Evolutionary conservation across 2,888 invertebrate species (phyloP).

Genomic region (Choristoneura rosaceana): DNA sequence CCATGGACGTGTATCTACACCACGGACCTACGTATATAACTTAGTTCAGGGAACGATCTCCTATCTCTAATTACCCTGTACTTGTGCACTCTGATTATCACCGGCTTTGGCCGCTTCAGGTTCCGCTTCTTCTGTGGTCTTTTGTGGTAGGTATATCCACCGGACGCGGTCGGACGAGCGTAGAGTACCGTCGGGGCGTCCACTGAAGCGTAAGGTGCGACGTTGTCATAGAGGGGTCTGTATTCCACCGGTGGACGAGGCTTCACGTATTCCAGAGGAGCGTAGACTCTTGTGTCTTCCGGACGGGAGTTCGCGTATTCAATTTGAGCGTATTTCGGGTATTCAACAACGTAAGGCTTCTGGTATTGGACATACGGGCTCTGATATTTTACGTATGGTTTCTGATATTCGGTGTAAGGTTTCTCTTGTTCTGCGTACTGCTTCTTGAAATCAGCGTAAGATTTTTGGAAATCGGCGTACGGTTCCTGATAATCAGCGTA

Average conservation of each 20-base stretch:
- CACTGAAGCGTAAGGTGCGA: conserved; percentile 44
- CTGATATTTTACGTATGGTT: conserved; percentile 6
- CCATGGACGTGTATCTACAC: too few species aligned
- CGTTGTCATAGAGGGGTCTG: conserved; percentile 36
- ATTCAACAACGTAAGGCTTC: conserved; percentile 7
- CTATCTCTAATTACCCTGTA: conserved; percentile 62
- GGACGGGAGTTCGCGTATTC: conserved; percentile 21
- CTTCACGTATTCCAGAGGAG: conserved; percentile 12
- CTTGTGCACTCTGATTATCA: conserved; percentile 71
- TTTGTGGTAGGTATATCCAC: conserved; percentile 70
- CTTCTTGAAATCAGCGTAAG: conserved; percentile 1
- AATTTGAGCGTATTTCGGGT: conserved; percentile 5
- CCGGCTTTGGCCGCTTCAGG: conserved; percentile 52
- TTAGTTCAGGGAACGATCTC: conserved; percentile 28
- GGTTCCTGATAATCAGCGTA: conserved; percentile 26
- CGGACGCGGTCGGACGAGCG: conserved; percentile 67
- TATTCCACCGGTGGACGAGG: conserved; percentile 3
- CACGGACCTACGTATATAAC: conserved; percentile 7
- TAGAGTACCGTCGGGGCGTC: conserved; percentile 64
- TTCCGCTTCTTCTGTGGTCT: conserved; percentile 49
- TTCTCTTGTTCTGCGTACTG: conserved; percentile 9
- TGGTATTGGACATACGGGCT: conserved; percentile 7
- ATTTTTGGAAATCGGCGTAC: conserved; percentile 19
- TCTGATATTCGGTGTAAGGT: conserved; percentile 15
- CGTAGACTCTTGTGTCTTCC: conserved; percentile 23